phyloP scores from a whole-genome alignment of 2,797 vertebrate genomes.

The Tragelaphus eurycerus region DNA sequence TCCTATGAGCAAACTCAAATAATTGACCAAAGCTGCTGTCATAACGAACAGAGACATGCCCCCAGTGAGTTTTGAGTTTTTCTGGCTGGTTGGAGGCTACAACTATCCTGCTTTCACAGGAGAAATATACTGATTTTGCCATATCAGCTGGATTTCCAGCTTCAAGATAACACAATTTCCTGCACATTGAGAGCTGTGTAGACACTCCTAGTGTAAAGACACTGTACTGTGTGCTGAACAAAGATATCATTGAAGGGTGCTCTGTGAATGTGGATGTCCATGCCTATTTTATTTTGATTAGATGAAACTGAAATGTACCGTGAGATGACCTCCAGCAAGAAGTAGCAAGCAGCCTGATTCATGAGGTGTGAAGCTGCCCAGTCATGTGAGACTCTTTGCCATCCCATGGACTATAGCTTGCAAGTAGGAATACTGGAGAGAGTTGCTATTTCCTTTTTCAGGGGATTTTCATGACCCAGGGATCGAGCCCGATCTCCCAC shows the following conservation, averaged over 20 bases:
- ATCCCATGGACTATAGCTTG: neutral
- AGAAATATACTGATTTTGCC: neutral
- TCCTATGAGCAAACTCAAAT: neutral
- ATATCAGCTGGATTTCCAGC: neutral
- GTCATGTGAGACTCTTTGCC: neutral
- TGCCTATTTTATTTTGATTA: neutral
- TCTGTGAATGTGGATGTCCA: neutral
- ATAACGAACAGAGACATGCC: neutral
- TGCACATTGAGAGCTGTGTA: neutral
- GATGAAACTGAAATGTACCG: neutral
- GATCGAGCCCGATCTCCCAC: fast-evolving
- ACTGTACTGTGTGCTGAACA: neutral
- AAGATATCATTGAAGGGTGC: neutral
- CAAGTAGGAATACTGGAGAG: neutral
- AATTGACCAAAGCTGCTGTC: neutral
- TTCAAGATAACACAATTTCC: neutral
- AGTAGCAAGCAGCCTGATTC: neutral
- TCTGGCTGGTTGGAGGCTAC: neutral
- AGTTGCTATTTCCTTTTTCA: neutral
- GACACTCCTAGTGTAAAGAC: neutral
- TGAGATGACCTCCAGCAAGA: neutral
- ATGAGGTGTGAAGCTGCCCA: neutral
- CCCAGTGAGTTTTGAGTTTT: neutral
- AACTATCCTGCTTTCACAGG: neutral
- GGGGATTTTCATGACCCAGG: neutral